phyloP scores from a whole-genome alignment of 2,797 vertebrate genomes.

The Meriones psammophilus region DNA sequence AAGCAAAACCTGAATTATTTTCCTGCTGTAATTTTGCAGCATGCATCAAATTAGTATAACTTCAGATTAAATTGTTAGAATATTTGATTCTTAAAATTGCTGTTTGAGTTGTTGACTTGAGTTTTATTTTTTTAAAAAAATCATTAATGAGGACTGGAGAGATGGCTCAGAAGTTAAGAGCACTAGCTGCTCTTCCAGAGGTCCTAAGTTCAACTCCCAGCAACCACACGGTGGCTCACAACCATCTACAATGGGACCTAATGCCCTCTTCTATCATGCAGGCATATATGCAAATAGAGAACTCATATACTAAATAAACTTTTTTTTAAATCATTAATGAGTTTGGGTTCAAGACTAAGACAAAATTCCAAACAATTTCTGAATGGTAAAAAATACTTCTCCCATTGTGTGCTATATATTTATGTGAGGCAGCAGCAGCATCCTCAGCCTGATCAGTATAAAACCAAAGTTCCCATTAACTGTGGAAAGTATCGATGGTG shows the following conservation, averaged over 20 bases:
- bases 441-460: background rate
- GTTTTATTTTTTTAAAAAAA: background rate
- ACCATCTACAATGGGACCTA: too few species aligned
- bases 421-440: background rate
- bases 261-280: too few species aligned
- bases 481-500: background rate
- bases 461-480: background rate
- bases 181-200: too few species aligned
- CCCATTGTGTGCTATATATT: background rate
- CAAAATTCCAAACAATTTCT: background rate
- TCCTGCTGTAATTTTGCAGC: background rate
- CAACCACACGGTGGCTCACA: too few species aligned
- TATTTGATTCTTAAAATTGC: background rate
- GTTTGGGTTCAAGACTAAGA: background rate
- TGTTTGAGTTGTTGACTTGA: background rate
- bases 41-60: background rate
- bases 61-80: background rate
- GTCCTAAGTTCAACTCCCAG: too few species aligned
- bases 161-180: too few species aligned
- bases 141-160: too few species aligned
- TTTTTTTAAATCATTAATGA: background rate
- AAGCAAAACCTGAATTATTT: background rate
- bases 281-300: too few species aligned
- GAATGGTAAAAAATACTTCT: background rate
- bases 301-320: too few species aligned